Conservation (phyloP, 2,888 invertebrate species). For the Aphodius sticticus region DNA sequence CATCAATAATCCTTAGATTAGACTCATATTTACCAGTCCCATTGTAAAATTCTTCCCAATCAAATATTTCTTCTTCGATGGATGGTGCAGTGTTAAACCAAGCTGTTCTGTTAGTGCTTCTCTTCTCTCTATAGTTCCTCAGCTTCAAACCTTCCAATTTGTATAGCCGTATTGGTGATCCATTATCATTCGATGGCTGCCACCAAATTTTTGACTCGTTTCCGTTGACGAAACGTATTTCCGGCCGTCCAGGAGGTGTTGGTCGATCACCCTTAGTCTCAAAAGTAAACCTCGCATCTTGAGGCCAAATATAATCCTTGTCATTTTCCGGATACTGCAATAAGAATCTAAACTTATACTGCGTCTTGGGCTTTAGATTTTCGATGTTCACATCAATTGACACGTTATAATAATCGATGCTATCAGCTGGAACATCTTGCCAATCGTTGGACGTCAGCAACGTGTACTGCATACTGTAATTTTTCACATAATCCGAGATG, state of each 20-base stretch:
- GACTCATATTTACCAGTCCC: slow-evolving; percentile 68
- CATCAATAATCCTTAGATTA: background rate
- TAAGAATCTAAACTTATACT: slow-evolving; percentile 78
- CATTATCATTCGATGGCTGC: slow-evolving; percentile 80
- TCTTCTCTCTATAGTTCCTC: slow-evolving; percentile 53
- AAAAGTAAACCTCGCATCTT: slow-evolving; percentile 73
- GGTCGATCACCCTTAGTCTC: slow-evolving; percentile 84
- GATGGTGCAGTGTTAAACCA: slow-evolving; percentile 60
- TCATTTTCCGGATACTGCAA: slow-evolving; percentile 68
- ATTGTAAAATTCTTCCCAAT: slow-evolving; percentile 76
- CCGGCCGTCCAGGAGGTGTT: slow-evolving; percentile 78
- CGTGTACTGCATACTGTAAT: slow-evolving; percentile 63
- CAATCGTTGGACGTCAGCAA: slow-evolving; percentile 61
- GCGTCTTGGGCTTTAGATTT: slow-evolving; percentile 74
- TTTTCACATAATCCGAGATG: slow-evolving; percentile 63
- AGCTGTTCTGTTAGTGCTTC: slow-evolving; percentile 55
- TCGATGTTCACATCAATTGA: slow-evolving; percentile 51
- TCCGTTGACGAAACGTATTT: slow-evolving; percentile 75
- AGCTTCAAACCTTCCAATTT: slow-evolving; percentile 72
- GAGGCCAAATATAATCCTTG: slow-evolving; percentile 75
- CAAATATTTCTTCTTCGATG: slow-evolving; percentile 66
- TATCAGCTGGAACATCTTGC: slow-evolving; percentile 43
- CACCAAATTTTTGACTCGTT: slow-evolving; percentile 82
- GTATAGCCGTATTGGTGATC: slow-evolving; percentile 77
- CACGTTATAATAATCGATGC: slow-evolving; percentile 44